Conservation (phyloP, 2,888 invertebrate species). For the Eupithecia pulchellata region DNA sequence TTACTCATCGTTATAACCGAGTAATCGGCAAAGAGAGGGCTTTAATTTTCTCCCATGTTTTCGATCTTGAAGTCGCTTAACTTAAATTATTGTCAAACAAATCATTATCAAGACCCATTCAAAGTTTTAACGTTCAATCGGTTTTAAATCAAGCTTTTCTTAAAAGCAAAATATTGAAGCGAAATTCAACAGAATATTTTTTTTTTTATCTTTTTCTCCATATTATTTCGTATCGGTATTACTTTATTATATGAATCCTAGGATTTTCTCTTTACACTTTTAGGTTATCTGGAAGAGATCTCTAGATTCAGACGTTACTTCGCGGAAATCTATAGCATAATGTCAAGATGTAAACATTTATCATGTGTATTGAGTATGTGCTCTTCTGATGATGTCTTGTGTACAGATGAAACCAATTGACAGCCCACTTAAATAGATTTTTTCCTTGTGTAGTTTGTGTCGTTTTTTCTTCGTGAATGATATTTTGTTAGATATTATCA, state of each 20-base stretch:
- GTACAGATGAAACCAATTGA: too few species aligned
- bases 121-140: background rate
- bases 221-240: background rate
- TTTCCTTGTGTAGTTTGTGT: background rate
- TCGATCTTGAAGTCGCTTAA: background rate
- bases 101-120: background rate
- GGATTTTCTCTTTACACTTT: background rate
- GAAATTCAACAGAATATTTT: background rate
- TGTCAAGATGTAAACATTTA: too few species aligned
- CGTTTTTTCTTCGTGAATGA: too few species aligned
- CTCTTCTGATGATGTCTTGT: too few species aligned
- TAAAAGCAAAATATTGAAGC: background rate
- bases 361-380: too few species aligned
- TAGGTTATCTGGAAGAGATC: background rate
- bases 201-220: background rate
- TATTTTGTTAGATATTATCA: too few species aligned
- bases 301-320: too few species aligned
- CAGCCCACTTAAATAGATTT: too few species aligned
- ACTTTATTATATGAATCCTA: background rate
- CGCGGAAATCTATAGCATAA: too few species aligned
- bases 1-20: background rate
- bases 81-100: slow-evolving; percentile 31
- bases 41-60: background rate
- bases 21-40: background rate
- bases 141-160: background rate